Evolutionary conservation across 1,140 invertebrate genomes (phyloP), one percentile per base, ranked within the genome.

Genomic region (Schlechtendalia chinensis): DNA sequence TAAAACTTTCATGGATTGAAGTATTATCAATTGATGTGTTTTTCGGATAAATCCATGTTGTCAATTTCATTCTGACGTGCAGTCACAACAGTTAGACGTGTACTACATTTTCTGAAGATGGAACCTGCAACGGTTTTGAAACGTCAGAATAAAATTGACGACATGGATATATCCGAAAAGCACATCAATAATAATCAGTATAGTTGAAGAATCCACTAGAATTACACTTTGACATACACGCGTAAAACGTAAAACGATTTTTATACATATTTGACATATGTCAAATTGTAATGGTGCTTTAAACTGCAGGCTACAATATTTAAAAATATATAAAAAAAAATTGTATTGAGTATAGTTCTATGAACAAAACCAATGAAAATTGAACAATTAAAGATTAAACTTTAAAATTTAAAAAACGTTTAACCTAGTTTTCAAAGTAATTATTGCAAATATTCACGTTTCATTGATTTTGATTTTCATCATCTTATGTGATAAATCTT

Each of bases 361-460:
- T 2, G 45, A 67, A 45, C 3, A 67, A 67, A 67, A 67, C 45
- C 32, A 45, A 69, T 69, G 39, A 69, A 47, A 0, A 69, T 69
- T 22, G n/a, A 45, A 69, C 50, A 1, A 50, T 27, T 50, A 1
- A 10, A 29, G 10, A 54, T 32, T 29, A 29, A 72, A 53, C 32
- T 39, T 39, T 5, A 29, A 1, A 22, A 29, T n/a, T n/a, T 19
- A 72, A 54, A 71, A 54, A 29, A 14, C 0, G 17, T 50, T 67
- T 47, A 29, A 53, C 22, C n/a, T 53, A 11, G 0, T 50, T 50
- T 50, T 29, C 8, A 63, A 63, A 12, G 27, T 8, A 63, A 72
- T 72, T 72, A 72, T 72, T 72, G 50, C 50, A 72, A 72, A 54
- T 32, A 14, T 27, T 71, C 47, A 27, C 4, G 10, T 27, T 47